Conservation (phyloP, 2,797 vertebrate genomes). For the Xenops minutus region DNA sequence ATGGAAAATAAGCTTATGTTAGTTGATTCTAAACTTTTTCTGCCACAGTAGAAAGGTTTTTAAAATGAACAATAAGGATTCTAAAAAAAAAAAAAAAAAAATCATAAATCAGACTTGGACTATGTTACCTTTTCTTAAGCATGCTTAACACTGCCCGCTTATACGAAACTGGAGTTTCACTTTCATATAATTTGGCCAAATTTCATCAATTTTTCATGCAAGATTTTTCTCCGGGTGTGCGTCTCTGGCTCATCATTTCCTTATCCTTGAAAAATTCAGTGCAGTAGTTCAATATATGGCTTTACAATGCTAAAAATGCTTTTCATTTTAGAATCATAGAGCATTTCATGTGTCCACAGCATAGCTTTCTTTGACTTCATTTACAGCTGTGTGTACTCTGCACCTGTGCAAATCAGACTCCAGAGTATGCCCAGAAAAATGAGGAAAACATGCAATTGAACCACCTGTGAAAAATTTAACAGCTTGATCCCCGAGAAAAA, state of each 20-base stretch:
- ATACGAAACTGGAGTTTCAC: background rate
- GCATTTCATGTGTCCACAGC: background rate
- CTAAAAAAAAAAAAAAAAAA: no score
- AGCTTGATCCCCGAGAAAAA: background rate
- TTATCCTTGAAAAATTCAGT: background rate
- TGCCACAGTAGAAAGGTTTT: background rate
- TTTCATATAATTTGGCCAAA: background rate
- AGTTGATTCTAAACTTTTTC: background rate
- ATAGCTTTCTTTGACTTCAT: conserved; percentile 21
- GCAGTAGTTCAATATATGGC: background rate
- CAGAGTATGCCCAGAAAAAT: conserved; percentile 12
- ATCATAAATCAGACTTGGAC: background rate
- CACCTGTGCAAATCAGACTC: conserved; percentile 52
- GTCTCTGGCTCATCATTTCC: background rate
- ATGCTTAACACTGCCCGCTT: background rate
- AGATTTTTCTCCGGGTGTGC: background rate
- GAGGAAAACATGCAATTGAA: background rate
- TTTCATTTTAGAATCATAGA: background rate
- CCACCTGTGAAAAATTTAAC: conserved; percentile 35
- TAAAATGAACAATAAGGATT: background rate
- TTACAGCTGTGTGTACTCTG: conserved; percentile 44
- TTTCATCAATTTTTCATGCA: background rate
- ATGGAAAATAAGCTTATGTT: background rate
- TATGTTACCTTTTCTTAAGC: background rate
- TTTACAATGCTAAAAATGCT: background rate